Percentiles rank a stretch among this genome's conserved stretches.
Conservation (phyloP, 1,140 invertebrate species). For the Trichonephila clavipes region DNA sequence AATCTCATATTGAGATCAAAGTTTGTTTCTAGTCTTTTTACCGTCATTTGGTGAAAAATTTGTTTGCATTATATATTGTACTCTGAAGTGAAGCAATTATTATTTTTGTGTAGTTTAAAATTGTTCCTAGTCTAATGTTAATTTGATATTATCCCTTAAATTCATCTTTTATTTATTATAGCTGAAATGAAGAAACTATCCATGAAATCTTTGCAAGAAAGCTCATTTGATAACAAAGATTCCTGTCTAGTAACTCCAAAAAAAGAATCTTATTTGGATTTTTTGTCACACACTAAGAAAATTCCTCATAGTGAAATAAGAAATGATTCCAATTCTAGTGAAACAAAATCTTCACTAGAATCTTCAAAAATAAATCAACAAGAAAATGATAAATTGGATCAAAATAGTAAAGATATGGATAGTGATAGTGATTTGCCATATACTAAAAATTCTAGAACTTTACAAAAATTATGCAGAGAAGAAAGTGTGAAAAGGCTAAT, state of each 20-base stretch:
- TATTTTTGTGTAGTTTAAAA: too few relatives aligned
- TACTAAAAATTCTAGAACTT: constrained; percentile 67
- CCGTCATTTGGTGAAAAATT: too few relatives aligned
- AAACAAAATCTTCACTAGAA: background rate
- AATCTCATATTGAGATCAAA: too few relatives aligned
- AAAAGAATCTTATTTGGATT: constrained; percentile 39
- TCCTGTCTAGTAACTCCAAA: background rate
- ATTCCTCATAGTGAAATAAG: background rate
- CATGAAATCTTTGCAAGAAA: constrained; percentile 23
- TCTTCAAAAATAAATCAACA: background rate
- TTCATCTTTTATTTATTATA: constrained; percentile 4
- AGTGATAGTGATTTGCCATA: constrained; percentile 28
- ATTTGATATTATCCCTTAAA: background rate
- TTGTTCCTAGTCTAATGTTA: too few relatives aligned
- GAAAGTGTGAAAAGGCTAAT: constrained; percentile 77
- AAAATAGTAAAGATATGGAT: constrained; percentile 18
- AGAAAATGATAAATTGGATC: constrained; percentile 25
- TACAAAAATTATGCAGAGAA: constrained; percentile 74
- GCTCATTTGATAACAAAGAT: constrained; percentile 39
- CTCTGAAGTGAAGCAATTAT: too few relatives aligned
- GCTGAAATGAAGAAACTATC: constrained; percentile 34
- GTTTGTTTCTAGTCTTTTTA: too few relatives aligned
- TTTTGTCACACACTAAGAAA: constrained; percentile 34
- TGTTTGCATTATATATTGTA: too few relatives aligned
- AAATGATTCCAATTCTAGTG: constrained; percentile 21